Evolutionary conservation across 2,888 invertebrate species (phyloP), one percentile per base, ranked within the genome.

Genomic region (Polietes domitor): DNA sequence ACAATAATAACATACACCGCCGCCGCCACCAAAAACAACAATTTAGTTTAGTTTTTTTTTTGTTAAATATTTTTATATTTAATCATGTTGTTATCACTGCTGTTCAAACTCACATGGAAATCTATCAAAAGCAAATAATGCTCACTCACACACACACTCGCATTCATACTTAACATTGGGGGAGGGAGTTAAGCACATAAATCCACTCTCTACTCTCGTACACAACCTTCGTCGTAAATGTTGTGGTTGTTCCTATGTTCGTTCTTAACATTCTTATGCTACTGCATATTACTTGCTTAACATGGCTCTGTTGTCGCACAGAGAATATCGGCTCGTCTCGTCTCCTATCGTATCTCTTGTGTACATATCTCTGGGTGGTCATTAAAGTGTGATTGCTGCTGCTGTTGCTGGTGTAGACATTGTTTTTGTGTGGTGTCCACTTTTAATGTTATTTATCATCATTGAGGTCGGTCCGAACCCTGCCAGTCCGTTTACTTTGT

Each of bases 11-110:
- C n/a, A n/a, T n/a, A n/a, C n/a, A n/a, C n/a, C n/a, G n/a, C 32
- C 28, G 12, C 4, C 28, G 3, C n/a, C 1, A 61, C 2, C 6
- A 61, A 21, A 55, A 55, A 6, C 28, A 61, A 61, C 61, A 61
- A 37, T 37, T 37, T n/a, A n/a, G n/a, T n/a, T 24, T 58, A 2
- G 21, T 24, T 55, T 24, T 9, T n/a, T 53, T 58, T 58, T 58
- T 58, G 0, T 58, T 68, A 43, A 21, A 65, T 41, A 65, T 65
- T 68, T 68, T 68, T 43, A 21, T 68, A 26, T 68, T 68, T 68
- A 68, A 68, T 68, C 43, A 68, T 21, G 37, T 43, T 68, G 68
- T 68, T 68, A 68, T 68, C 68, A 68, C 41, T 0, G 43, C 68
- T 41, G 61, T 61, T 61, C 28, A 61, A 61, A 41, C 37, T 37